Conservation (phyloP, 1,140 invertebrate species). For the Drosophila neocordata region DNA sequence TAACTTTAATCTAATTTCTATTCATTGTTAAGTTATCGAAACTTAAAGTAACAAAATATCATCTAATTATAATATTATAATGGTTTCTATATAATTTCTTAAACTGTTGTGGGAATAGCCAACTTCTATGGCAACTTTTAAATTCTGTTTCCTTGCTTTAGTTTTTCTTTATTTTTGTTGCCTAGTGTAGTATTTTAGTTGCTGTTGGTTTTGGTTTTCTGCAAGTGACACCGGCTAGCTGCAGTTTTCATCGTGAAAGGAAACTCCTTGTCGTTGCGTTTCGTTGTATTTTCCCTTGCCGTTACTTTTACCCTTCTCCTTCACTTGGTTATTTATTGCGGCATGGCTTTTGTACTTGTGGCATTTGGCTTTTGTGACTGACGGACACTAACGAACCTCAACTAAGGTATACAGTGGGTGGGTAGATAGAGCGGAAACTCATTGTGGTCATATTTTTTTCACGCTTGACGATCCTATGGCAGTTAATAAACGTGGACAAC, state of each 20-base stretch:
- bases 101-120: too few species aligned
- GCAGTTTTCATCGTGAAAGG: slow-evolving; percentile 37
- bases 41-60: too few species aligned
- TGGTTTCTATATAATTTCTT: too few species aligned
- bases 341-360: slow-evolving; percentile 41
- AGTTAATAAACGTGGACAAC: slow-evolving; percentile 65
- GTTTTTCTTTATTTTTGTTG: too few species aligned
- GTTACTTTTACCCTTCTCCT: slow-evolving; percentile 19
- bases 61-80: too few species aligned
- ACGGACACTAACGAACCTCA: slow-evolving; percentile 43
- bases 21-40: too few species aligned
- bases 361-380: slow-evolving; percentile 45
- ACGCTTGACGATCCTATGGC: slow-evolving; percentile 27
- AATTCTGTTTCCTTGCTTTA: too few species aligned
- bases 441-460: slow-evolving; percentile 40
- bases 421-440: slow-evolving; percentile 35
- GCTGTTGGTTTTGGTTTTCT: slow-evolving; percentile 28
- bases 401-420: slow-evolving; percentile 35
- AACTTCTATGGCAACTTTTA: too few species aligned
- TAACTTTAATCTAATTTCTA: too few species aligned
- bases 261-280: slow-evolving; percentile 19
- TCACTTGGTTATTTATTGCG: slow-evolving; percentile 43
- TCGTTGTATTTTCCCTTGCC: slow-evolving; percentile 10
- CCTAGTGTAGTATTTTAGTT: background rate
- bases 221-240: slow-evolving; percentile 46